phyloP scores from a whole-genome alignment of 2,797 vertebrate species.

The Malurus leucopterus region DNA sequence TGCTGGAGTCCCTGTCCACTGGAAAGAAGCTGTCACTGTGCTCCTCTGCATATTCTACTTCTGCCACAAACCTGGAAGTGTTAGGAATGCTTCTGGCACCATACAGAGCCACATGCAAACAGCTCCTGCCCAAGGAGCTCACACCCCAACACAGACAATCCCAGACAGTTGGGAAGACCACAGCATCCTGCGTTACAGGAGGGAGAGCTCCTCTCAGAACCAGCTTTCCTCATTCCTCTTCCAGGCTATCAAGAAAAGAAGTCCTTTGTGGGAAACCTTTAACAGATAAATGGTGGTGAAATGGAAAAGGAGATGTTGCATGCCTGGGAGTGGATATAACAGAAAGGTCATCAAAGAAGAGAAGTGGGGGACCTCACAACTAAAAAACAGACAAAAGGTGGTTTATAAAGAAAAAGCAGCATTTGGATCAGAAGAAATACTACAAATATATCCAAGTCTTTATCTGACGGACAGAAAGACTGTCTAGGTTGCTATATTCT shows the following conservation, averaged over 20 bases:
- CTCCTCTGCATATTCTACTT: neutral
- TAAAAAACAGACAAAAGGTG: neutral
- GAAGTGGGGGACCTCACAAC: neutral
- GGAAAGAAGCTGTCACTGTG: neutral
- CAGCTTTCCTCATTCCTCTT: neutral
- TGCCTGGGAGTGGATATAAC: neutral
- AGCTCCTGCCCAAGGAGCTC: neutral
- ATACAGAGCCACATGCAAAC: neutral
- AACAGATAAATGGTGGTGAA: neutral
- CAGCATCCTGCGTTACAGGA: fast-evolving
- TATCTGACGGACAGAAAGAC: neutral
- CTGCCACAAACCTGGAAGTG: neutral
- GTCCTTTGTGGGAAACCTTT: neutral
- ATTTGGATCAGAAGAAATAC: neutral
- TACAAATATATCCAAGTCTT: neutral
- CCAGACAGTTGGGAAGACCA: neutral
- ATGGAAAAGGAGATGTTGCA: neutral
- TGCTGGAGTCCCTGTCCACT: neutral
- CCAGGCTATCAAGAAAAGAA: neutral
- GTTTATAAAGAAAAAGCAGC: neutral
- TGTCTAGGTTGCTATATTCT: neutral
- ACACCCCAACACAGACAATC: neutral
- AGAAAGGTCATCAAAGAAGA: neutral
- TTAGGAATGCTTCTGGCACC: neutral
- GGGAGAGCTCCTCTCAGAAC: neutral